Evolutionary conservation across 2,797 vertebrate genomes (phyloP).

Genomic region (Amblyopsis hoosieri): DNA sequence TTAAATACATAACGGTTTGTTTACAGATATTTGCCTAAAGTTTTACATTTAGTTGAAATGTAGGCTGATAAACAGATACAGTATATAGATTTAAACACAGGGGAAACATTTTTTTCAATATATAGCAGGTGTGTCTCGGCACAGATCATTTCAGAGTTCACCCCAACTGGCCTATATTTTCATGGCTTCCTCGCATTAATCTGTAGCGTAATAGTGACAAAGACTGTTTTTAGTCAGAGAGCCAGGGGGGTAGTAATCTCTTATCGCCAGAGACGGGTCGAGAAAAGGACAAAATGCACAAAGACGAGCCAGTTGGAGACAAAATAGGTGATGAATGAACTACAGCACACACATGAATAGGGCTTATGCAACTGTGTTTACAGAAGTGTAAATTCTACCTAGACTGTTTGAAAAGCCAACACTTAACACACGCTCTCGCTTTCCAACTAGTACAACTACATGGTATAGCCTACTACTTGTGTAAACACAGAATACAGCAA

Average conservation of each 20-base stretch:
- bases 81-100: background rate
- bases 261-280: background rate
- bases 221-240: background rate
- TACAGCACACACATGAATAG: background rate
- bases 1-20: background rate
- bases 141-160: background rate
- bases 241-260: background rate
- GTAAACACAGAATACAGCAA: background rate
- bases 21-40: too few species aligned
- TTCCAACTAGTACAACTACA: constrained; percentile 3
- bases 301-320: background rate
- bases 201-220: background rate
- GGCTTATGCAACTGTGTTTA: constrained; percentile 8
- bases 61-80: background rate
- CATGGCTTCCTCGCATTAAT: background rate
- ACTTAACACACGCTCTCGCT: constrained; percentile 1
- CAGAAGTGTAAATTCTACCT: constrained; percentile 14
- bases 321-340: background rate
- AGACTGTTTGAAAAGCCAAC: constrained; percentile 8
- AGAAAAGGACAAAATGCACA: background rate
- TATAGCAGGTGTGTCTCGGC: constrained; percentile 28
- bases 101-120: background rate
- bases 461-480: background rate
- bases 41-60: too few species aligned
- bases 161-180: background rate